Evolutionary conservation across 2,797 vertebrate species (phyloP), one percentile per base, ranked within the genome.

Genomic region (Hypotaenidia philippensis): DNA sequence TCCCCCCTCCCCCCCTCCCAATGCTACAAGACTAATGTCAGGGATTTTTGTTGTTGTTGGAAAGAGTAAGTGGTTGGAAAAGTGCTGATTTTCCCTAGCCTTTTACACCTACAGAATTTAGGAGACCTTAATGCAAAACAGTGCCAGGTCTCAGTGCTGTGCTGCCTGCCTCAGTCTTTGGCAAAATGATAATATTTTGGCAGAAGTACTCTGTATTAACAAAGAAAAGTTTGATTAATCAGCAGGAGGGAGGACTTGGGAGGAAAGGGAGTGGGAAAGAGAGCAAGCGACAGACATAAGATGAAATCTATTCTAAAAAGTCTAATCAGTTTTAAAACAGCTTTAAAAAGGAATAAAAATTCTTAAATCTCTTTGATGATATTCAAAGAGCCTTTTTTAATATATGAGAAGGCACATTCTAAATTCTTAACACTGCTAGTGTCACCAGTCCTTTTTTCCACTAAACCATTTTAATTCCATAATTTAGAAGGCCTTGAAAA

Each of bases 311-410:
- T 83, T 93, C 89, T 93, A 87, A 92, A 95, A 97, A 93, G 57
- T 63, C 94, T 95, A 94, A 95, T 96, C 96, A 95, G 88, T 94
- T 97, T 95, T 93, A 97, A 96, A 98, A 95, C 94, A 96, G 80
- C 85, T 97, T 97, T 97, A 96, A 97, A 98, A 98, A 97, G 97
- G 96, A 97, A 97, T 97, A 97, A 98, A 98, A 97, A 97, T 97
- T 97, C 77, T 83, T 93, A 95, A 95, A 91, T 98, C 97, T 97
- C 97, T 98, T 98, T 98, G 98, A 98, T 98, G 97, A 96, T 96
- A 98, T 97, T 98, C 97, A 98, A 98, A 97, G 96, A 93, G 95
- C 96, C 92, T 95, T 98, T 98, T 98, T 97, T 96, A 97, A 97
- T 95, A 91, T 93, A 97, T 94, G 95, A 97, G 95, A 97, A 97